Base-by-base conservation (phyloP, 1,140 invertebrate species). In the Drosophila tropicalis region DNA sequence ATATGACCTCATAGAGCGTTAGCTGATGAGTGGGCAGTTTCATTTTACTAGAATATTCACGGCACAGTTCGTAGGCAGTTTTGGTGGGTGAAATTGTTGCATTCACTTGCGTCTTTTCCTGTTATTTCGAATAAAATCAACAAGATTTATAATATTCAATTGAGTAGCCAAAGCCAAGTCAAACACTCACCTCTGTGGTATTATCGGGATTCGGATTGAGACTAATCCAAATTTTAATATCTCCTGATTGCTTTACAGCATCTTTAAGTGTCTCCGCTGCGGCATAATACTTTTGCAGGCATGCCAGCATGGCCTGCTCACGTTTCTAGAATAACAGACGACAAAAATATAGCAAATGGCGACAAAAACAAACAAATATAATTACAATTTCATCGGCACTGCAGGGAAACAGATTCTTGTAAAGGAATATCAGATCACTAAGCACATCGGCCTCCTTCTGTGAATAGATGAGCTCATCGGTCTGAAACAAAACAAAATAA, bases 161-260 rank as follows among this genome's bases (percentile, higher is more conserved):
- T 13, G 9, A 13, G 10, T 39, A 32, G 1, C 22, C 22, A 25
- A 25, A 3, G 22, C 22, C 22, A 25, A 25, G 0, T 25, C 12
- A 0, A 6, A 9, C 58, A 62, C 36, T 40, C 29, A 92, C 91
- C 74, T 92, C 90, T 25, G 72, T 91, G 29, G 75, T 81, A 62
- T 91, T 90, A 13, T 90, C 80, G 3, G 91, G 87, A 76, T 91
- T 91, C 0, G 80, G 72, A 66, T 92, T 90, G 0, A 92, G 71
- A 22, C 81, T 90, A 10, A 97, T 94, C 96, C 96, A 97, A n/a
- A 97, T 94, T 86, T 95, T 95, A 22, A 97, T 93, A 86, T 97
- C 96, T 0, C 96, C 96, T 0, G 96, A 96, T 0, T 94, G 94
- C 76, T 95, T 95, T 0, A 93, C 93, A 0, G 94, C 92, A 32